Conservation (phyloP, 2,888 invertebrate species). For the Marronus borbonicus region DNA sequence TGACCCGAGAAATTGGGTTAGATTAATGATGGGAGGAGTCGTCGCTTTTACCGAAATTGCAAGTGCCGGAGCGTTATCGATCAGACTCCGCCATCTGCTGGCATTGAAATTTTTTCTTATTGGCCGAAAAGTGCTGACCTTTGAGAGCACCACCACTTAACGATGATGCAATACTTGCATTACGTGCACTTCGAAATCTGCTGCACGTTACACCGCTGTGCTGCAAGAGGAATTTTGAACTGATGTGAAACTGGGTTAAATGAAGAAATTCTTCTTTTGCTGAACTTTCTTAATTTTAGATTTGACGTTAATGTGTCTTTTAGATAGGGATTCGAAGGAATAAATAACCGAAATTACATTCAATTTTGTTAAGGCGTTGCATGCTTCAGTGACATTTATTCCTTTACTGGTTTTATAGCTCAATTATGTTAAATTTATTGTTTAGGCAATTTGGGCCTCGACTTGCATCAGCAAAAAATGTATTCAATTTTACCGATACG, state of each 20-base stretch:
- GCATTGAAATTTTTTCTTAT: conserved; percentile 37
- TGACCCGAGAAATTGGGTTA: conserved; percentile 30
- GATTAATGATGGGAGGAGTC: conserved; percentile 22
- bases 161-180: conserved; percentile 25
- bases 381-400: background rate
- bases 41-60: conserved; percentile 19
- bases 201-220: background rate
- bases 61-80: conserved; percentile 15
- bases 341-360: too few species aligned
- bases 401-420: too few species aligned
- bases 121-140: conserved; percentile 29
- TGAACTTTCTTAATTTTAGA: background rate
- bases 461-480: too few species aligned
- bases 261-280: background rate
- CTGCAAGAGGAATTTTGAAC: conserved; percentile 20
- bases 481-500: too few species aligned
- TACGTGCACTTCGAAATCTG: conserved; percentile 15
- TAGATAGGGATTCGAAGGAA: too few species aligned
- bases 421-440: too few species aligned
- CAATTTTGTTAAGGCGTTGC: background rate
- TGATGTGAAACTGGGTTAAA: conserved; percentile 3
- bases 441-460: too few species aligned
- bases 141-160: background rate
- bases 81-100: conserved; percentile 19
- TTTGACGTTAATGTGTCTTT: too few species aligned